Conservation (phyloP, 30 jellyfish, hydroid and myxozoan genomes). For the Cassiopea xamachana region DNA sequence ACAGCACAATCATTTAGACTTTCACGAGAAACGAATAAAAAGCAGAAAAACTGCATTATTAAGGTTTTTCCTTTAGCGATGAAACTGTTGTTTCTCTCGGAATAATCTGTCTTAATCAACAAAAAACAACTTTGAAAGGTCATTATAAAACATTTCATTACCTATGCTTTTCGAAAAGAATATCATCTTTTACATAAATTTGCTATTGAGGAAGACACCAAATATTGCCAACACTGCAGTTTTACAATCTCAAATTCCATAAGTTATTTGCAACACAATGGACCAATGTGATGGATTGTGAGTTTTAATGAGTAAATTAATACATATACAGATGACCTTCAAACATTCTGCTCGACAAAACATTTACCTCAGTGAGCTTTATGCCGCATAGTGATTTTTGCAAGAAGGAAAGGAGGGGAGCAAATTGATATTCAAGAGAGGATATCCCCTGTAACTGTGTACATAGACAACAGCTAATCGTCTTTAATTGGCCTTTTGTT, state of each 20-base stretch:
- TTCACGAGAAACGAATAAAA: too few species aligned
- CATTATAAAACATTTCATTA: too few species aligned
- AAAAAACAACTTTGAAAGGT: too few species aligned
- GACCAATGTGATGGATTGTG: background rate
- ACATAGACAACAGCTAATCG: conserved; percentile 10
- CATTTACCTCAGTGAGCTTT: conserved; percentile 4
- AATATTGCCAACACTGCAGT: background rate
- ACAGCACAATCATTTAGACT: too few species aligned
- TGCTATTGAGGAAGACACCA: too few species aligned
- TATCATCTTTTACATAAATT: too few species aligned
- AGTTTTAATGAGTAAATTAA: background rate
- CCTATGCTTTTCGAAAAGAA: too few species aligned
- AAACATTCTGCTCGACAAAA: background rate
- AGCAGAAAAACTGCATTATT: too few species aligned
- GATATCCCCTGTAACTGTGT: conserved; percentile 59
- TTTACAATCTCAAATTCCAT: background rate
- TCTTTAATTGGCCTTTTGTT: conserved; percentile 48
- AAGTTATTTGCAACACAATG: background rate
- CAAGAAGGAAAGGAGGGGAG: conserved; percentile 68
- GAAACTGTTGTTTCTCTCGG: too few species aligned
- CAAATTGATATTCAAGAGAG: conserved; percentile 20
- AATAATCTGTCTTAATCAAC: too few species aligned
- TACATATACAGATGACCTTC: background rate
- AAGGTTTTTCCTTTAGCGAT: too few species aligned
- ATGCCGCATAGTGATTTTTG: conserved; percentile 35